A percentile compares a stretch with the other conserved stretches of the same genome.
Evolutionary conservation across 2,888 invertebrate species (phyloP).

Genomic region (Iphiclides podalirius): DNA sequence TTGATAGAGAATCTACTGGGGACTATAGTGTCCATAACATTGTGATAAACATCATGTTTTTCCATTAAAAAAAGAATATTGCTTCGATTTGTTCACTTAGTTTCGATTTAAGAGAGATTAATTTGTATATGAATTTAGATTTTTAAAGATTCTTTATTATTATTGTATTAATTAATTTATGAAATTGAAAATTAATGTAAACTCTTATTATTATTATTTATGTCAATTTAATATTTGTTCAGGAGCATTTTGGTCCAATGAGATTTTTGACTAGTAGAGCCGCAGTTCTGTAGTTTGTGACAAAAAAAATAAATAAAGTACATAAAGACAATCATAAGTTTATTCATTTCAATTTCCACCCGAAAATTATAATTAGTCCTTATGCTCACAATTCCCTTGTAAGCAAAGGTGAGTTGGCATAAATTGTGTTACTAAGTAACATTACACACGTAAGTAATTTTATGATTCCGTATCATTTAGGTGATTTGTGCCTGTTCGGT

Average conservation of each 20-base stretch:
- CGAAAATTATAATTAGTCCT: too few species aligned
- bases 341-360: slow-evolving; percentile 36
- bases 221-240: slow-evolving; percentile 60
- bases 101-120: slow-evolving; percentile 70
- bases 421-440: too few species aligned
- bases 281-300: slow-evolving; percentile 77
- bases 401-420: too few species aligned
- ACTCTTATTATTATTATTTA: slow-evolving; percentile 66
- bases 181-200: slow-evolving; percentile 58
- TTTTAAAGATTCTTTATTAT: slow-evolving; percentile 62
- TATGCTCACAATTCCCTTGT: too few species aligned
- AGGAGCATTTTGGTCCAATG: slow-evolving; percentile 73
- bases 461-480: too few species aligned
- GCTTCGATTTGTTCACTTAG: slow-evolving; percentile 65
- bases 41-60: slow-evolving; percentile 77
- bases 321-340: slow-evolving; percentile 53
- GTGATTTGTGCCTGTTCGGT: too few species aligned
- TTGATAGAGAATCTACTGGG: slow-evolving; percentile 71
- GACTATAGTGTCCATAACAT: slow-evolving; percentile 73
- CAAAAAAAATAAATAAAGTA: slow-evolving; percentile 70
- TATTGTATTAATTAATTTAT: slow-evolving; percentile 56
- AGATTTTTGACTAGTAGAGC: slow-evolving; percentile 68
- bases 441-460: too few species aligned
- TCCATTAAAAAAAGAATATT: slow-evolving; percentile 68
- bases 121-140: slow-evolving; percentile 77